Conservation (phyloP, 1,140 invertebrate species). For the Chrysoperla carnea region DNA sequence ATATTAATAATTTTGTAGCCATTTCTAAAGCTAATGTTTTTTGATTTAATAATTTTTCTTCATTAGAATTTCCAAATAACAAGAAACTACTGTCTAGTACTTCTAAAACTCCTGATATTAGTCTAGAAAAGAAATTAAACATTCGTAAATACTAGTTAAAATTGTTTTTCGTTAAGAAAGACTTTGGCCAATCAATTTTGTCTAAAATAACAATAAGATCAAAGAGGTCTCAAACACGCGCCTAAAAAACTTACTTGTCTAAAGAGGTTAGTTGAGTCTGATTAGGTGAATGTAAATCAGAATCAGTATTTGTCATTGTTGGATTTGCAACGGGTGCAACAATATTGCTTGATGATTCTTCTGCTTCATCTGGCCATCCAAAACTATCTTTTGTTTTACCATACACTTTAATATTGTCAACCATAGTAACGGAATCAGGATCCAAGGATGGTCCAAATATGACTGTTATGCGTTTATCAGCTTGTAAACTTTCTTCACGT, state of each 20-base stretch:
- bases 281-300: constrained; percentile 23
- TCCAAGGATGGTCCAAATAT: constrained; percentile 82
- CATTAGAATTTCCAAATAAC: constrained; percentile 16
- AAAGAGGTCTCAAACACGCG: too few species aligned
- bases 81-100: constrained; percentile 53
- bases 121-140: constrained; percentile 24
- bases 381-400: constrained; percentile 92
- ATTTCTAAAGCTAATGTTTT: constrained; percentile 47
- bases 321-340: constrained; percentile 24
- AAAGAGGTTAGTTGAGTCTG: constrained; percentile 28
- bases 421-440: constrained; percentile 73
- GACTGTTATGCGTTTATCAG: constrained; percentile 83
- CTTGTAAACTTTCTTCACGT: constrained; percentile 80
- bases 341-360: constrained; percentile 52
- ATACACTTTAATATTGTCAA: constrained; percentile 88
- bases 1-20: constrained; percentile 59
- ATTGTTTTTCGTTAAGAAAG: constrained; percentile 14
- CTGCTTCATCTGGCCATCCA: constrained; percentile 91
- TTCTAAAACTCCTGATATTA: constrained; percentile 55
- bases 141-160: constrained; percentile 1
- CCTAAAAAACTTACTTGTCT: constrained; percentile 26
- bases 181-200: too few species aligned
- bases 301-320: constrained; percentile 19
- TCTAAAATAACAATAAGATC: too few species aligned
- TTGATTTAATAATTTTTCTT: constrained; percentile 23